Evolutionary conservation across 2,888 invertebrate genomes (phyloP).

Genomic region (Helobdella robusta): DNA sequence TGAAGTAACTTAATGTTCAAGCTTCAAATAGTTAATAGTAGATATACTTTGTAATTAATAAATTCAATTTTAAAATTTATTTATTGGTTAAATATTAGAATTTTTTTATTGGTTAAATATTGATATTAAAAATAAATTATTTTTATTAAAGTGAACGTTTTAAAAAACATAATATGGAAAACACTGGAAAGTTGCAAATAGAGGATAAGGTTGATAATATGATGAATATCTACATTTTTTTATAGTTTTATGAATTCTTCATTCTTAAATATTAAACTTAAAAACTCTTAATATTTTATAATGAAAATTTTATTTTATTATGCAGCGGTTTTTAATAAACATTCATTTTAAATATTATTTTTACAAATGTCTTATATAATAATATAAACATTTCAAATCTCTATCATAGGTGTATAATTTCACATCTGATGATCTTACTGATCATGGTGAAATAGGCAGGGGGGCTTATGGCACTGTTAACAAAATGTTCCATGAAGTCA

Average conservation of each 20-base stretch:
- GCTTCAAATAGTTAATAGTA: no score
- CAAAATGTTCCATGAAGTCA: conserved; percentile 85
- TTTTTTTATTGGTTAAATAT: background rate
- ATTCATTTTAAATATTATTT: no score
- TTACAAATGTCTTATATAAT: no score
- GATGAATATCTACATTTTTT: background rate
- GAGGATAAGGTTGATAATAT: background rate
- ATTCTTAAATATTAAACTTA: no score
- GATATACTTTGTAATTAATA: no score
- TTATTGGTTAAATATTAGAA: no score
- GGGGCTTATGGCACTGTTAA: conserved; percentile 94
- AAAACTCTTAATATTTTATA: no score
- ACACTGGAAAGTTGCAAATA: conserved; percentile 24
- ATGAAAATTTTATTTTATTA: no score
- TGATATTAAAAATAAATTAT: background rate
- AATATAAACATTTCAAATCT: no score
- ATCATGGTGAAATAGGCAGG: conserved; percentile 80
- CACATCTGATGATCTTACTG: conserved; percentile 85
- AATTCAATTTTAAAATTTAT: no score
- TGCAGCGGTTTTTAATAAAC: no score
- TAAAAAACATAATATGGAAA: conserved; percentile 23
- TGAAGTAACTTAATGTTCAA: no score
- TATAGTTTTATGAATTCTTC: background rate
- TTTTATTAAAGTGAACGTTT: conserved; percentile 18
- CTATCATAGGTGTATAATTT: conserved; percentile 48